Evolutionary conservation across 2,797 vertebrate species (phyloP), one percentile per base, ranked within the genome.

Genomic region (Rhinatrema bivittatum): DNA sequence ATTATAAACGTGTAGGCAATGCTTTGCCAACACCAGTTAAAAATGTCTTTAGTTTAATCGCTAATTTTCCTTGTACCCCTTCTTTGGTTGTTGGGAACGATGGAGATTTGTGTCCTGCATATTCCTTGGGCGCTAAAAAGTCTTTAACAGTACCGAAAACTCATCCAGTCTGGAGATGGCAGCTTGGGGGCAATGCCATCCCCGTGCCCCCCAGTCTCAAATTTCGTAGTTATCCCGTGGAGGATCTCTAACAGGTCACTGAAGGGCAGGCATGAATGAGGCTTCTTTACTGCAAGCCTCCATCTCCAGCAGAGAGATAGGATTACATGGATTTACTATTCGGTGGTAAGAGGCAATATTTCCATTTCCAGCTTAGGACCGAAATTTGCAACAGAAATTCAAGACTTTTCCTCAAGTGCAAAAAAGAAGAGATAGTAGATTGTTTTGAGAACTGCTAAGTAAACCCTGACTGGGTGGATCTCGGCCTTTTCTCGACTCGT

Each of bases 161-260:
- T 5, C 82, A 84, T 62, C 84, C 84, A 5, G 47, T 82, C 29
- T 85, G 84, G 78, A 58, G 60, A 30, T 86, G 84, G 84, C 75
- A 83, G 48, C 19, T 82, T 8, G 82, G 84, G 31, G 78, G 81
- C 17, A 79, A 60, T 32, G 80, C 80, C 10, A 59, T 81, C 6
- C 84, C 84, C 1, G 76, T 75, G 49, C 82, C 84, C 31, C 82
- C 80, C 29, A 69, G 79, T 64, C 71, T 77, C 47, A 84, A 73
- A 53, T 82, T 79, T 61, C 77, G 81, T 62, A 62, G 65, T 9
- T 62, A 50, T 55, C 53, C 61, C 41, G 19, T 58, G 62, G 68
- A 75, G 13, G 50, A 60, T n/a, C n/a, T n/a, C 13, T 48, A 17
- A 48, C 45, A 48, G 7, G 34, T n/a, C n/a, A n/a, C n/a, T n/a